Evolutionary conservation across 2,888 invertebrate species (phyloP).

Genomic region (Pseudanteris insignis): DNA sequence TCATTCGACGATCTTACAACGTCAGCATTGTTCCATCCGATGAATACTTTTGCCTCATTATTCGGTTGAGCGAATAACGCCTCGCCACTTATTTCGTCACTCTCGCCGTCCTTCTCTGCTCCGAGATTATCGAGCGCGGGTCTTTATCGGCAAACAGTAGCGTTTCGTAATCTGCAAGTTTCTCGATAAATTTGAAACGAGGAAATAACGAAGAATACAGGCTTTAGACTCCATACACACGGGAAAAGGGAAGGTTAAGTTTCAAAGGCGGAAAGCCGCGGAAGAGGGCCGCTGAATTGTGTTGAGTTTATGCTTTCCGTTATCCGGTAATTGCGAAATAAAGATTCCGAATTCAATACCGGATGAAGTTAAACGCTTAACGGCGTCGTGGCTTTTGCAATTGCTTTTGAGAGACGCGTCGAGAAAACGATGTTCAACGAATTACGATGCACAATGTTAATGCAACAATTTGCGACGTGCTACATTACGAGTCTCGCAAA

Average conservation of each 20-base stretch:
- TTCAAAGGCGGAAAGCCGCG: too few relatives aligned
- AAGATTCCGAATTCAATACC: constrained; percentile 12
- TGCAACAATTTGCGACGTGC: too few relatives aligned
- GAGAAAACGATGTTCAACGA: too few relatives aligned
- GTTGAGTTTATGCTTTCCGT: constrained; percentile 12
- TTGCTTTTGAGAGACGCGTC: not conserved
- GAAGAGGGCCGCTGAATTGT: constrained; percentile 1
- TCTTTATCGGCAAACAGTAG: constrained; percentile 35
- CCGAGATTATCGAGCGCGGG: constrained; percentile 3
- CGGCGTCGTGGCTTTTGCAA: constrained; percentile 5
- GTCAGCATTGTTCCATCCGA: constrained; percentile 34
- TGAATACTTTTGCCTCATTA: constrained; percentile 39
- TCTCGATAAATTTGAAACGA: constrained; percentile 41
- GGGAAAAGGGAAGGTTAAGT: not conserved
- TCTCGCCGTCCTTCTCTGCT: constrained; percentile 4
- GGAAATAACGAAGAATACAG: constrained; percentile 37
- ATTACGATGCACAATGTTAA: too few relatives aligned
- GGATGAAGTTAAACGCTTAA: constrained; percentile 1
- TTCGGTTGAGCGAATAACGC: constrained; percentile 24
- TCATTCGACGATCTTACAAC: constrained; percentile 21
- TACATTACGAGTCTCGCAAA: too few relatives aligned
- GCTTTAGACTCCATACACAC: constrained; percentile 6
- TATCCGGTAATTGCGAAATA: constrained; percentile 14
- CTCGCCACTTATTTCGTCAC: constrained; percentile 7
- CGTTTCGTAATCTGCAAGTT: constrained; percentile 29